Conservation (phyloP, 1,140 invertebrate species). For the Bombus sibiricus region DNA sequence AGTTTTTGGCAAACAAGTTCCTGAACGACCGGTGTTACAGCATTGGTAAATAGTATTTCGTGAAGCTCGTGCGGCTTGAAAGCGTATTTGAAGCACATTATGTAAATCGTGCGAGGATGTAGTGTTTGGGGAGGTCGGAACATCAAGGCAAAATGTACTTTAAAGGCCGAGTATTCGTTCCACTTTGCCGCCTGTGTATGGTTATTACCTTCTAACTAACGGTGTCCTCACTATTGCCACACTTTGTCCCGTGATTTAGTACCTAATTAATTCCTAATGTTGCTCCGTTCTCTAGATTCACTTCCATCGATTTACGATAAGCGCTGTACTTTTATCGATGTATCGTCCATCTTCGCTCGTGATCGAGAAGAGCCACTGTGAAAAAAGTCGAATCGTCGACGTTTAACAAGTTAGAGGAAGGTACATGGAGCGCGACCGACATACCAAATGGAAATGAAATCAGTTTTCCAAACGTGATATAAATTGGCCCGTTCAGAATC, state of each 20-base stretch:
- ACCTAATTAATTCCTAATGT: neutral
- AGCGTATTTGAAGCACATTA: conserved; percentile 44
- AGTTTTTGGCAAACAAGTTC: conserved; percentile 38
- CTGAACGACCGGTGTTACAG: conserved; percentile 22
- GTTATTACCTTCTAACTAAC: neutral
- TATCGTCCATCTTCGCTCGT: no score
- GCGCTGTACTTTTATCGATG: no score
- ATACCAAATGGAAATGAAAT: no score
- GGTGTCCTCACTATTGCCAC: neutral
- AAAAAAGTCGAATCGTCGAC: no score
- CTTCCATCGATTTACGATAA: no score
- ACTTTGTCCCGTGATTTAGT: neutral
- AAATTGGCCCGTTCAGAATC: no score
- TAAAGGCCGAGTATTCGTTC: conserved; percentile 14
- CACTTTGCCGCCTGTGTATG: neutral
- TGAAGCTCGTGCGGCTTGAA: conserved; percentile 11
- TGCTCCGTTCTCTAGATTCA: neutral
- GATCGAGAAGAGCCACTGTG: no score
- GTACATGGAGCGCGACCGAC: no score
- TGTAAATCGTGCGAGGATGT: conserved; percentile 8
- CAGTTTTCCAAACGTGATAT: no score
- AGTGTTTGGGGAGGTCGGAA: conserved; percentile 22
- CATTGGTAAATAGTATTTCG: conserved; percentile 32
- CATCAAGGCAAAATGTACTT: conserved; percentile 26
- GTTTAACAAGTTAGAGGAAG: no score